These are phyloP conservation scores for Alces alces DNA, from an alignment of 2,113 vertebrate species.

Conservation along the genomic window DNA sequence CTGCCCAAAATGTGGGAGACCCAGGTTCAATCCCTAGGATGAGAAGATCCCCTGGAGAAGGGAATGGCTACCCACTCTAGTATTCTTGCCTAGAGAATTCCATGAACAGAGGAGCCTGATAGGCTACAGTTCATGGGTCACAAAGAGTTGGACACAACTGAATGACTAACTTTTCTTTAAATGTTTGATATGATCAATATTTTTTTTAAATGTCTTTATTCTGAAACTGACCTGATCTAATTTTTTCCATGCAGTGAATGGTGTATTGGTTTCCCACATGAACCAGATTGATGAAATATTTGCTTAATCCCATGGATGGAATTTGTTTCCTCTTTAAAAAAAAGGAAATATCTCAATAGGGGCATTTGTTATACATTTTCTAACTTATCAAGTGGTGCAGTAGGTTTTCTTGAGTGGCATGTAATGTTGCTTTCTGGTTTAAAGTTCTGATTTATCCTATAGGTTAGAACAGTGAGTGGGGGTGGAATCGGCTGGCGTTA, in stretches of 20 bases:
- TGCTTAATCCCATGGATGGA: conserved; percentile 32
- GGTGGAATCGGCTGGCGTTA: background rate
- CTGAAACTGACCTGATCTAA: conserved; percentile 13
- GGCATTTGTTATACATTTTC: conserved; percentile 39
- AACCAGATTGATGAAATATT: conserved; percentile 35
- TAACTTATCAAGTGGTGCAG: background rate
- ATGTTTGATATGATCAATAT: background rate
- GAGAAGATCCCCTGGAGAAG: background rate
- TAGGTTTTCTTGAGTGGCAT: background rate
- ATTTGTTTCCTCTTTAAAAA: conserved; percentile 35
- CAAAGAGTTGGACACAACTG: background rate
- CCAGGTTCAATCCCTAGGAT: background rate
- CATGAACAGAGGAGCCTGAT: background rate
- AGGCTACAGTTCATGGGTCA: background rate
- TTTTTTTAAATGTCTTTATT: conserved; percentile 20
- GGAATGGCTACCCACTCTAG: background rate
- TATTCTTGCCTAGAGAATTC: background rate
- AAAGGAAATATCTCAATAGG: conserved; percentile 38
- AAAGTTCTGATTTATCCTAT: background rate
- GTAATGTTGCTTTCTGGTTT: conserved; percentile 26
- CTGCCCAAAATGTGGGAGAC: background rate
- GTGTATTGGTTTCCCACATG: background rate
- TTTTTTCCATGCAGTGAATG: conserved; percentile 26
- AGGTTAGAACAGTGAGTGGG: background rate
- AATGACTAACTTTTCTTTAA: conserved; percentile 26